A percentile compares a stretch with the other conserved stretches of the same genome.
phyloP scores from a whole-genome alignment of 2,797 vertebrate genomes.

The Knipowitschia caucasica region DNA sequence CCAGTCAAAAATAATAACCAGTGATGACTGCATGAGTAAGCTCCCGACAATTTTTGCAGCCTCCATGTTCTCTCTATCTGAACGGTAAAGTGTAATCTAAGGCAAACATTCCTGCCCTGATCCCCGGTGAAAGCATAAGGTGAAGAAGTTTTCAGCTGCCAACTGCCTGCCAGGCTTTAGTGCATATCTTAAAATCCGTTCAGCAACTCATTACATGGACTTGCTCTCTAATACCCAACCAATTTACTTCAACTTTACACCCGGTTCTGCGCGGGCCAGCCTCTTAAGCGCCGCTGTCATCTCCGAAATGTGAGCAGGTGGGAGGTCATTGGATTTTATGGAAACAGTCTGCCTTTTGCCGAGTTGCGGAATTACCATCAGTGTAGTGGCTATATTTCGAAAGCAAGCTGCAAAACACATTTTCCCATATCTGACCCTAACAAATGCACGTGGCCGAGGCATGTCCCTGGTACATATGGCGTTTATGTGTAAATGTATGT shows the following conservation, averaged over 20 bases:
- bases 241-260: constrained; percentile 58
- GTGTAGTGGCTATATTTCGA: constrained; percentile 46
- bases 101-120: constrained; percentile 12
- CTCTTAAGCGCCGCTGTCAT: constrained; percentile 50
- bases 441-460: constrained; percentile 3
- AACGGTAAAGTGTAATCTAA: constrained; percentile 6
- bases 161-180: constrained; percentile 33
- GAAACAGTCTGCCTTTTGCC: constrained; percentile 39
- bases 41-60: neutral
- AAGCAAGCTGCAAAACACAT: constrained; percentile 29
- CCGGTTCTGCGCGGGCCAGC: constrained; percentile 20
- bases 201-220: constrained; percentile 60
- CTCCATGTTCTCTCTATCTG: neutral
- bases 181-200: constrained; percentile 53
- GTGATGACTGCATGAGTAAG: neutral
- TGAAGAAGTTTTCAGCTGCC: constrained; percentile 22
- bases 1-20: too few species aligned
- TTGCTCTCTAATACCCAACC: constrained; percentile 56
- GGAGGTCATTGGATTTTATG: constrained; percentile 51
- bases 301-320: constrained; percentile 62
- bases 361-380: constrained; percentile 43
- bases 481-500: too few species aligned
- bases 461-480: constrained; percentile 11
- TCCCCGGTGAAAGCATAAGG: constrained; percentile 20
- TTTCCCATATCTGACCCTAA: constrained; percentile 30